A percentile compares a stretch with the other conserved stretches of the same genome.
Conservation (phyloP, 1,140 invertebrate genomes). For the Plutomurus gul region DNA sequence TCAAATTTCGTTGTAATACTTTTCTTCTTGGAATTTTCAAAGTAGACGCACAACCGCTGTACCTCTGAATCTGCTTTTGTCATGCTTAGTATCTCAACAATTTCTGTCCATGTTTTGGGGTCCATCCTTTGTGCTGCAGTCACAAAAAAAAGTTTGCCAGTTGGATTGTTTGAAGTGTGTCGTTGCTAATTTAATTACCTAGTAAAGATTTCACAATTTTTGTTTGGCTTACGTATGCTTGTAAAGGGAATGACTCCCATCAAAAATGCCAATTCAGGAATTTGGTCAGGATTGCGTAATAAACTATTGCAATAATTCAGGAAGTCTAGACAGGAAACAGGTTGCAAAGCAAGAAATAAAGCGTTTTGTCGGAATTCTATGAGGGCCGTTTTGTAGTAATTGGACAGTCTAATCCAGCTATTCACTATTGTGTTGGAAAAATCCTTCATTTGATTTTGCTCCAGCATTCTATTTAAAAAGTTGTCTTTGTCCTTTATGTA, state of each 20-base stretch:
- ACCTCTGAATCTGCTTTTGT: background rate
- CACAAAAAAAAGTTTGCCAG: background rate
- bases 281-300: background rate
- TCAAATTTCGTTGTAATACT: background rate
- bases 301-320: background rate
- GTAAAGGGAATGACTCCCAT: background rate
- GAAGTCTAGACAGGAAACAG: background rate
- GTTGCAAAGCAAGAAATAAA: background rate
- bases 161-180: background rate
- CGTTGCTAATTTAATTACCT: background rate
- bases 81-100: background rate
- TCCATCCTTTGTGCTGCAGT: conserved; percentile 27
- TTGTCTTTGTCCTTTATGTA: conserved; percentile 20
- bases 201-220: background rate
- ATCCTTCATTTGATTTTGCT: background rate
- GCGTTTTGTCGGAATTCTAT: background rate
- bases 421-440: conserved; percentile 1
- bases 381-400: background rate
- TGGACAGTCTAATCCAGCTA: background rate
- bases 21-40: background rate
- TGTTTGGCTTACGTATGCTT: background rate
- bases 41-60: conserved; percentile 18
- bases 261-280: background rate
- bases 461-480: background rate
- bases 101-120: conserved; percentile 24